Evolutionary conservation across 1,140 invertebrate species (phyloP), one percentile per base, ranked within the genome.

Genomic region (Cydia strobilella): DNA sequence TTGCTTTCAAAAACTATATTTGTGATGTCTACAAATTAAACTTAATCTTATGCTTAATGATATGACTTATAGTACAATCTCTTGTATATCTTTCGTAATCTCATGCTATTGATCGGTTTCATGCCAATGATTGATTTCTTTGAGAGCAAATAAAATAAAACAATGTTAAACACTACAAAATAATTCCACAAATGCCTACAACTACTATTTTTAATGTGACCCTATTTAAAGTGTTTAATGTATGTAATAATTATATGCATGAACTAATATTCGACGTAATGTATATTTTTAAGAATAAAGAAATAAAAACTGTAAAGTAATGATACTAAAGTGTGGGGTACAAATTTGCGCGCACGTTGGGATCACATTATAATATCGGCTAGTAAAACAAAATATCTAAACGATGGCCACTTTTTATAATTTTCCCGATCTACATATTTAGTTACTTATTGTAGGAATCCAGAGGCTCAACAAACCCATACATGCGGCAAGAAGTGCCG

Each of bases 161-260:
- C 15, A 62, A 74, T 63, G 73, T 51, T 20, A 74, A 75, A 75
- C 48, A 69, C 20, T 54, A 75, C 51, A 72, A 72, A 66, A 54
- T n/a, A 39, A 59, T 20, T n/a, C 6, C 10, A 66, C 31, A 35
- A 10, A 0, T 69, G n/a, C 65, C 27, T 54, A 18, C 9, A 73
- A 73, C 13, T n/a, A n/a, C n/a, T n/a, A n/a, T n/a, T n/a, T n/a
- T n/a, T n/a, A n/a, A n/a, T n/a, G n/a, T n/a, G n/a, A n/a, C n/a
- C n/a, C n/a, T n/a, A n/a, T n/a, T n/a, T n/a, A n/a, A n/a, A n/a
- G n/a, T n/a, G n/a, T n/a, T n/a, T n/a, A n/a, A n/a, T n/a, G n/a
- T n/a, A n/a, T n/a, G n/a, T n/a, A n/a, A n/a, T n/a, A n/a, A n/a
- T n/a, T n/a, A n/a, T n/a, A n/a, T n/a, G n/a, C n/a, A n/a, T n/a